Evolutionary conservation across 2,113 vertebrate species (phyloP).

Genomic region (Oostethus manadensis): DNA sequence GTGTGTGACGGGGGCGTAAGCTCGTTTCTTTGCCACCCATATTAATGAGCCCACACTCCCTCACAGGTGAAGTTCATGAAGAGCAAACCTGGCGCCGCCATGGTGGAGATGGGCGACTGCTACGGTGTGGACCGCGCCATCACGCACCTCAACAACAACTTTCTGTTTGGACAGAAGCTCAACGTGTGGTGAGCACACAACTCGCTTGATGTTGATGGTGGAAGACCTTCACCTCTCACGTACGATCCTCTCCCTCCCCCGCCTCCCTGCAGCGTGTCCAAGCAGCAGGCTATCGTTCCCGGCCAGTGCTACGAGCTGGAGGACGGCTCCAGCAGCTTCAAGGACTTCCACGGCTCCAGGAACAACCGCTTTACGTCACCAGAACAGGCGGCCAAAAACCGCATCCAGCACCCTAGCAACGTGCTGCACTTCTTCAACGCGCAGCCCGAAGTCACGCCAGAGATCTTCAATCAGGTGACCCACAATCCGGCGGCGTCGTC

Average conservation of each 20-base stretch:
- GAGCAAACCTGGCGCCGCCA: constrained; percentile 90
- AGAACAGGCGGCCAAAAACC: constrained; percentile 91
- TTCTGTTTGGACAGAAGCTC: constrained; percentile 89
- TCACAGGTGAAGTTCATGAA: constrained; percentile 96
- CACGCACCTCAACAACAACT: constrained; percentile 92
- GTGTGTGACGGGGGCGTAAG: neutral
- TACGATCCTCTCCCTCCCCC: too few species aligned
- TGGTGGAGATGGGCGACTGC: constrained; percentile 96
- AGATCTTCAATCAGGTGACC: constrained; percentile 84
- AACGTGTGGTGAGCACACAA: constrained; percentile 83
- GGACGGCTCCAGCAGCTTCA: constrained; percentile 86
- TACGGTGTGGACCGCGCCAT: constrained; percentile 90
- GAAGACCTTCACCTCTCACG: too few species aligned
- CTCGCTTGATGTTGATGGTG: neutral
- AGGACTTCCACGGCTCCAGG: constrained; percentile 89
- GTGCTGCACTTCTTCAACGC: constrained; percentile 95
- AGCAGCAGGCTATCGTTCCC: constrained; percentile 91
- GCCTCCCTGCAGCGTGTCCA: constrained; percentile 77
- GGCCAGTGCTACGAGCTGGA: constrained; percentile 90
- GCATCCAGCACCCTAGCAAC: constrained; percentile 94
- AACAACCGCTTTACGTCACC: constrained; percentile 93
- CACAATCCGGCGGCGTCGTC: neutral
- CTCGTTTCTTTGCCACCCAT: too few species aligned
- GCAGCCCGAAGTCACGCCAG: constrained; percentile 81
- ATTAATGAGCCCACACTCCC: too few species aligned